Base-by-base conservation (phyloP, 1,140 invertebrate genomes). In the Drosophila parvula region DNA sequence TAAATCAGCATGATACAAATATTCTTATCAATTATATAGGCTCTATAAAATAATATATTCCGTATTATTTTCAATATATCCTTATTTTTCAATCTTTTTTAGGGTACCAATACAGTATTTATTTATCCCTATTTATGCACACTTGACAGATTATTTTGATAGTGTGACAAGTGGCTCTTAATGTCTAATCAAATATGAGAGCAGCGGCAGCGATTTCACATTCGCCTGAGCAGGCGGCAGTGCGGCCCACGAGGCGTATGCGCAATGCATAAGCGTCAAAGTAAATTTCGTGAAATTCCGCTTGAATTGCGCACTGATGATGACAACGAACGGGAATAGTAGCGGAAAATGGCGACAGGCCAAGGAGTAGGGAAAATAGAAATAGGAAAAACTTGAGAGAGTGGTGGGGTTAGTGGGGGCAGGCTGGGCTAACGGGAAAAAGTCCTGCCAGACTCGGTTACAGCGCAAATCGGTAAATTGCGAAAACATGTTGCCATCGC, bases 241-340 rank as follows among this genome's bases (percentile, higher is more conserved):
- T 51, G 51, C 51, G 61, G 57, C 60, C 64, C 48, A 81, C 63
- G 67, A 44, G 60, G 48, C 83, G 76, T 88, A 86, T 82, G 64
- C 76, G 79, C 68, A 79, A 88, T 86, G 83, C 79, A 82, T 73
- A 82, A 64, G 69, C 67, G 82, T 86, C 82, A 88, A 79, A 86
- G 83, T 69, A 64, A 79, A 88, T 79, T 85, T 63, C 67, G 69
- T 44, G 70, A 71, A 75, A 88, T 86, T 86, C 82, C 82, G 62
- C 83, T 73, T 82, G 83, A 86, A 86, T 86, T 82, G 81, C 62
- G 62, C 58, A 48, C 55, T 88, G 83, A 79, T 79, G 83, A 88
- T 50, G 78, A 79, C 75, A 78, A 48, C 71, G 44, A 65, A 41
- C 36, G 14, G 53, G 27, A 71, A 70, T 50, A 59, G 65, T 16